phyloP scores from a whole-genome alignment of 2,888 invertebrate genomes.

The Campoplex nolae region DNA sequence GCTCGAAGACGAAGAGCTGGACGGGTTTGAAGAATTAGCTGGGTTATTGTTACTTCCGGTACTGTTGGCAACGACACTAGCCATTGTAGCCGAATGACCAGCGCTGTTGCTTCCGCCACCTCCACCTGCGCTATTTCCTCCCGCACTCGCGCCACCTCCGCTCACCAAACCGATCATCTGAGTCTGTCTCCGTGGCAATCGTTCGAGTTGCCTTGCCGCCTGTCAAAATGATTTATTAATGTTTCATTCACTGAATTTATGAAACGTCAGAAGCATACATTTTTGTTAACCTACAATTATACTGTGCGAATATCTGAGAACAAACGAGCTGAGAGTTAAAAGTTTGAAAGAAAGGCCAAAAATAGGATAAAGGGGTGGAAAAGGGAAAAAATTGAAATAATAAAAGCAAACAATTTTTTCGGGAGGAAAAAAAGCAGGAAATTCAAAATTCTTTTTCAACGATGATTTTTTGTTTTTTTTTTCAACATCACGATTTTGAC shows the following conservation, averaged over 20 bases:
- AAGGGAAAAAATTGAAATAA: not conserved
- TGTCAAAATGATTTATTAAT: slow-evolving; percentile 76
- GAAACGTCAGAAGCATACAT: not conserved
- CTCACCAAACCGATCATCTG: slow-evolving; percentile 87
- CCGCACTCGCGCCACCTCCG: slow-evolving; percentile 84
- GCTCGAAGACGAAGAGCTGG: slow-evolving; percentile 79
- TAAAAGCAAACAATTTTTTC: not conserved
- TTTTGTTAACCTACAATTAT: not conserved
- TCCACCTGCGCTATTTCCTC: slow-evolving; percentile 70
- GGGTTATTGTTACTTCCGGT: slow-evolving; percentile 82
- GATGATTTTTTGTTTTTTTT: not conserved
- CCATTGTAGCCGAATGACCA: slow-evolving; percentile 82
- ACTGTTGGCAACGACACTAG: slow-evolving; percentile 81
- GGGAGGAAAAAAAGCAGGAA: not conserved
- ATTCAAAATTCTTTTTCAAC: not conserved
- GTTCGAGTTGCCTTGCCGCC: slow-evolving; percentile 94
- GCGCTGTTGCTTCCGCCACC: slow-evolving; percentile 73
- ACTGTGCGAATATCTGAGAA: not conserved
- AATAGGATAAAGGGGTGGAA: too few relatives aligned
- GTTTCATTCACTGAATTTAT: not conserved
- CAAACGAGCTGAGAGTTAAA: not conserved
- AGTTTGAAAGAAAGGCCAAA: not conserved
- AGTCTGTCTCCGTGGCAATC: slow-evolving; percentile 93
- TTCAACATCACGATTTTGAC: not conserved
- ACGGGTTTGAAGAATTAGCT: slow-evolving; percentile 80